Percentiles rank a stretch among this genome's conserved stretches.
Conservation (phyloP, 2,113 vertebrate species). For the Rhinopomastus cyanomelas region DNA sequence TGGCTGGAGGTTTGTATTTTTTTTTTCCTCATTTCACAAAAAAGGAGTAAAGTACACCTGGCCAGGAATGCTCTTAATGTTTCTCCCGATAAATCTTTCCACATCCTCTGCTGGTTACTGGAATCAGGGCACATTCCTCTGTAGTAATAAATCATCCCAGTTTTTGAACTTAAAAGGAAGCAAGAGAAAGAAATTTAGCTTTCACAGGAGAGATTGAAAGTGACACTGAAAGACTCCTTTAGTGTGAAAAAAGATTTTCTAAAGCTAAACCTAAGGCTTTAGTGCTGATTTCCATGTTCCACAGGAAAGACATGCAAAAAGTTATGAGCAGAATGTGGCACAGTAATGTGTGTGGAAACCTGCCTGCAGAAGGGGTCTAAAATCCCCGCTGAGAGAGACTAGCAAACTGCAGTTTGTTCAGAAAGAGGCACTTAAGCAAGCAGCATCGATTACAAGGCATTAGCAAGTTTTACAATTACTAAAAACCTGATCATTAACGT, state of each 20-base stretch:
- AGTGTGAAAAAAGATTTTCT: slow-evolving; percentile 18
- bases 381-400: neutral
- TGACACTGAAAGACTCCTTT: slow-evolving; percentile 7
- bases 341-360: neutral
- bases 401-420: neutral
- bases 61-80: slow-evolving; percentile 54
- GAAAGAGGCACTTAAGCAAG: neutral
- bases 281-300: neutral
- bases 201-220: slow-evolving; percentile 35
- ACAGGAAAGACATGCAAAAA: neutral
- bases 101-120: slow-evolving; percentile 59
- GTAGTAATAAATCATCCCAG: slow-evolving; percentile 50
- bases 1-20: slow-evolving; percentile 14
- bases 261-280: neutral
- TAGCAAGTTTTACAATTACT: neutral
- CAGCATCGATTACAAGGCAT: neutral
- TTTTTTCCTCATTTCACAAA: neutral
- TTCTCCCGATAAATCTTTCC: slow-evolving; percentile 63
- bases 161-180: slow-evolving; percentile 60
- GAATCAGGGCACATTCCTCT: slow-evolving; percentile 49
- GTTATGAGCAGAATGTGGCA: neutral
- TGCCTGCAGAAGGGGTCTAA: neutral
- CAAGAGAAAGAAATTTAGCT: slow-evolving; percentile 51
- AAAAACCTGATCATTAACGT: neutral
- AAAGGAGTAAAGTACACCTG: slow-evolving; percentile 50